Conservation (phyloP, 2,797 vertebrate genomes). For the Sebastes miniatus region DNA sequence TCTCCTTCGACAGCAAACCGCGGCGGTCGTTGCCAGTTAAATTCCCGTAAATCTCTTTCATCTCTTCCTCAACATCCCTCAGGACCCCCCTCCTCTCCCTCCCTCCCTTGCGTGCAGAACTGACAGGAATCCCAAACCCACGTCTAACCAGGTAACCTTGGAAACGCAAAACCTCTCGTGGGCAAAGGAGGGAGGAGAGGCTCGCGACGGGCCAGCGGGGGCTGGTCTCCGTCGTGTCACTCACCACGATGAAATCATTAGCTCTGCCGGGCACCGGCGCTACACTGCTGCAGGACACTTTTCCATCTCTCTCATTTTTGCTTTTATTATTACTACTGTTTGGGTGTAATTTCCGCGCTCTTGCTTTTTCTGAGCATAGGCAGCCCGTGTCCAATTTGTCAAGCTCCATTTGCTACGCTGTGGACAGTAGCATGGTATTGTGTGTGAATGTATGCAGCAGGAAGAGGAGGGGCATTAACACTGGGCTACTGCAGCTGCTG, state of each 20-base stretch:
- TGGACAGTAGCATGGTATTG: slow-evolving; percentile 1
- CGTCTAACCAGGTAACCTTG: slow-evolving; percentile 61
- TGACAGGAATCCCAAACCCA: slow-evolving; percentile 52
- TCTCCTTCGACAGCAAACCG: slow-evolving; percentile 7
- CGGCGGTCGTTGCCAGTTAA: slow-evolving; percentile 33
- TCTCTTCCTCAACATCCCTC: slow-evolving; percentile 29
- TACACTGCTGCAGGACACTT: slow-evolving; percentile 15
- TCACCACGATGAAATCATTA: slow-evolving; percentile 57
- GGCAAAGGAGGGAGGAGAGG: slow-evolving; percentile 27
- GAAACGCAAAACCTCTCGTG: slow-evolving; percentile 50
- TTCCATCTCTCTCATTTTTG: slow-evolving; percentile 2
- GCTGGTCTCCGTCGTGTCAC: slow-evolving; percentile 39
- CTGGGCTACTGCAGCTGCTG: slow-evolving; percentile 62
- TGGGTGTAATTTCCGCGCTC: background rate
- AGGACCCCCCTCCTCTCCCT: background rate
- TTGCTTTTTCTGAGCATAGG: background rate
- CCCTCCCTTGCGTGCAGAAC: background rate
- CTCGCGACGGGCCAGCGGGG: slow-evolving; percentile 40
- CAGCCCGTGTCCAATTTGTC: background rate
- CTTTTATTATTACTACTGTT: background rate
- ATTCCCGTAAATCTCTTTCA: slow-evolving; percentile 52
- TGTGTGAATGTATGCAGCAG: slow-evolving; percentile 40
- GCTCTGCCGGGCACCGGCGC: slow-evolving; percentile 1
- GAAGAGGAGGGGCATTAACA: slow-evolving; percentile 31
- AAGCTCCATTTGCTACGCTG: background rate